Percentiles rank a stretch among this genome's conserved stretches.
Evolutionary conservation across 1,140 invertebrate genomes (phyloP).

Genomic region (Pseudomyrmex sp.): DNA sequence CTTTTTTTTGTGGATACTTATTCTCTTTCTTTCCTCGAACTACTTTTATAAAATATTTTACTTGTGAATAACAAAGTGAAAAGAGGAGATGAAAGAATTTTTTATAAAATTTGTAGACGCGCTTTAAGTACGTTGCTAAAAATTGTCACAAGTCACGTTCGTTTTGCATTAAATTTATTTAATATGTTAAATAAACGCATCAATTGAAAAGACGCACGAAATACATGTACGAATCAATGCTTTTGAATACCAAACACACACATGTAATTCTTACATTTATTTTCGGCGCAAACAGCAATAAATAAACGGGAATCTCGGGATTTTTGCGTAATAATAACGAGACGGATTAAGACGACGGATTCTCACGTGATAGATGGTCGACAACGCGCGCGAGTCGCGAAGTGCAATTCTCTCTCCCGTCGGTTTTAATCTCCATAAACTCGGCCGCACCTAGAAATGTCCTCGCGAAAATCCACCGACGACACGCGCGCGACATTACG

Average conservation of each 20-base stretch:
- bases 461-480: slow-evolving; percentile 43
- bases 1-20: too few relatives aligned
- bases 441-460: slow-evolving; percentile 15
- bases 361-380: slow-evolving; percentile 4
- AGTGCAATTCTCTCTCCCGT: slow-evolving; percentile 21
- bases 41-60: too few relatives aligned
- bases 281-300: neutral
- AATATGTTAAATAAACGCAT: too few relatives aligned
- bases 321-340: slow-evolving; percentile 42
- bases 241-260: neutral
- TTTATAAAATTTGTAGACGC: too few relatives aligned
- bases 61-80: too few relatives aligned
- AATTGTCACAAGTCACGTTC: too few relatives aligned
- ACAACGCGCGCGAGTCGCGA: neutral
- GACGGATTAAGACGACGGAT: slow-evolving; percentile 16
- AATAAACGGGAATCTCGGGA: neutral
- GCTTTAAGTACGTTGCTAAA: too few relatives aligned
- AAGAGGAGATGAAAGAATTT: too few relatives aligned
- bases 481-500: neutral
- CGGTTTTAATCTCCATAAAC: slow-evolving; percentile 54
- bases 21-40: too few relatives aligned
- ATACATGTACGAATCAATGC: too few relatives aligned
- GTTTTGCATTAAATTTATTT: too few relatives aligned
- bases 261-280: neutral
- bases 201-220: too few relatives aligned